Conservation (phyloP, 2,797 vertebrate genomes). For the Channallabes apus region DNA sequence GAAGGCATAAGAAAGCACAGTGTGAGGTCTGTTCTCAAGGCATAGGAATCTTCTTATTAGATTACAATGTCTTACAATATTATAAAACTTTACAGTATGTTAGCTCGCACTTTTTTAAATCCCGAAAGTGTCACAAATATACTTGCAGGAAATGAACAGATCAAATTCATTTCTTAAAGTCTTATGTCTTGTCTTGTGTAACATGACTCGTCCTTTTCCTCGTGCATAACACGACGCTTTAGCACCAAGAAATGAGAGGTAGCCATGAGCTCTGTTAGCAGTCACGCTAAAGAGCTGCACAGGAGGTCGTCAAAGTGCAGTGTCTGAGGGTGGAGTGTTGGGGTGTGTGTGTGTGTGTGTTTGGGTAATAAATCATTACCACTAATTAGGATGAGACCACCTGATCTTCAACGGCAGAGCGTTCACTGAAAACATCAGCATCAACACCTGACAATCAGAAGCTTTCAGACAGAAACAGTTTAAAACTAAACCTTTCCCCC, state of each 20-base stretch:
- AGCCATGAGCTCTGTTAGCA: background rate
- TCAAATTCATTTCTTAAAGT: background rate
- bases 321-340: slow-evolving; percentile 13
- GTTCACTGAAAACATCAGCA: background rate
- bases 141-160: background rate
- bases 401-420: background rate
- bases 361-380: background rate
- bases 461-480: background rate
- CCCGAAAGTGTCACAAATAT: background rate
- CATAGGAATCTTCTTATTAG: no score
- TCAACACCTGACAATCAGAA: background rate
- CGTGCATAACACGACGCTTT: slow-evolving; percentile 15
- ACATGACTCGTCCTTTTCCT: background rate
- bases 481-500: background rate
- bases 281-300: slow-evolving; percentile 19
- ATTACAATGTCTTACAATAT: no score
- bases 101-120: background rate
- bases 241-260: slow-evolving; percentile 17
- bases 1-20: no score
- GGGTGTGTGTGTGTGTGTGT: background rate
- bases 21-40: no score
- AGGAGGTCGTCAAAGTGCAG: slow-evolving; percentile 37
- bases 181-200: background rate
- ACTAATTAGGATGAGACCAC: background rate
- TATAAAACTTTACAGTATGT: no score